Evolutionary conservation across 2,113 vertebrate species (phyloP), one percentile per base, ranked within the genome.

Genomic region (Leucopsar rothschildi): DNA sequence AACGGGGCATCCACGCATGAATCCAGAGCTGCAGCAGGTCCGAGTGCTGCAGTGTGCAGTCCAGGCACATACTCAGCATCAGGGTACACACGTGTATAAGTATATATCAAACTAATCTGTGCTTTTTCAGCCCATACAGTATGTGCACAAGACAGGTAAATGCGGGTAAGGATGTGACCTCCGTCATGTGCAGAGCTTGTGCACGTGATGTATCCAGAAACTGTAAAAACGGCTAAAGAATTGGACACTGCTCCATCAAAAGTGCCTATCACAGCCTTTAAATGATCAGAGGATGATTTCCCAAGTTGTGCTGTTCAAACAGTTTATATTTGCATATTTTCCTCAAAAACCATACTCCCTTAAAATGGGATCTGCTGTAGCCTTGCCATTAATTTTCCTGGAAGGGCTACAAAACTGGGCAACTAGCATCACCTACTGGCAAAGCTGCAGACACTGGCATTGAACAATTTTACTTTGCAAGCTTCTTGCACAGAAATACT

Each of bases 371-470:
- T 40, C 39, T 1, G 31, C 31, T 44, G 44, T 24, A 88, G 68
- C 18, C 21, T 25, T 27, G 6, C 12, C n/a, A 23, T 31, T 17
- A 22, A 16, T 92, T 82, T 55, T 24, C 71, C 35, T 7, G 24
- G 39, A 44, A 88, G 39, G n/a, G 50, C 68, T 59, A 4, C 92
- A 95, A 96, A 95, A n/a, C 35, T 35, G 94, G 73, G 92, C 82
- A 2, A 20, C 80, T 70, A 97, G 94, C 96, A 82, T 96, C 97
- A 86, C 86, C 96, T 76, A 65, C 96, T 95, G 97, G 92, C 85
- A 75, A 65, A 88, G 49, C 68, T 21, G 16, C 73, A 53, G 56
- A 37, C 42, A 27, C 17, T 35, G 35, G 20, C 35, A 1, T 13
- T 15, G 16, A 49, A 42, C 59, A 9, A 5, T 27, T 37, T 8